Base-by-base conservation (phyloP, 2,888 invertebrate species). In the Creontiades dilutus region DNA sequence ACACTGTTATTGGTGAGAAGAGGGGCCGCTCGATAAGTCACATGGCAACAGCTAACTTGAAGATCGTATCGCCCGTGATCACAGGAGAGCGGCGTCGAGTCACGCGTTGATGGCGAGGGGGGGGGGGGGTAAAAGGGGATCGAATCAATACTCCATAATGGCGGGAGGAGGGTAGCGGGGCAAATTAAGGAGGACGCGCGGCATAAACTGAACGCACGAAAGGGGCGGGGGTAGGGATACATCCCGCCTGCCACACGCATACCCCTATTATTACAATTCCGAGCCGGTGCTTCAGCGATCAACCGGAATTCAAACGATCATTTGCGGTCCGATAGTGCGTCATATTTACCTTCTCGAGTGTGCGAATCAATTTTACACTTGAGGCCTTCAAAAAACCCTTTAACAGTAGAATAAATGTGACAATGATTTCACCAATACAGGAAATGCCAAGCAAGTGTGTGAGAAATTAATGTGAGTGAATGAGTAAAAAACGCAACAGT, bases 1-100 rank as follows among this genome's bases (percentile, higher is more conserved):
- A 37, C 37, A 37, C 37, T 2, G 7, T 7, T 37, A 7, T 37
- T 37, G 7, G 2, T 37, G 2, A 11, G 52, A 52, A 16, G 68
- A 61, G 78, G 46, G 12, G 46, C 4, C 52, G 82, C 52, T 82
- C 80, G 80, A 47, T 80, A 48, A 46, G 82, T 82, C 82, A 82
- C 82, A 52, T 82, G 52, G 82, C 82, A 82, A 82, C 82, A 82
- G 82, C 82, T 82, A 82, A 82, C 82, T 82, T 82, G 82, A 48
- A 82, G 82, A 82, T 82, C 82, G 82, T 82, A 82, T 82, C 82
- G 48, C 52, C n/a, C 68, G 68, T 68, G 68, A 68, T 68, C 68
- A 68, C 68, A 68, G 68, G 19, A 37, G 68, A 68, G 68, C 68
- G 68, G 68, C 68, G 68, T 68, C 68, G 68, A 68, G 68, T 68